phyloP scores from a whole-genome alignment of 2,113 vertebrate species.

The Melanerpes formicivorus region DNA sequence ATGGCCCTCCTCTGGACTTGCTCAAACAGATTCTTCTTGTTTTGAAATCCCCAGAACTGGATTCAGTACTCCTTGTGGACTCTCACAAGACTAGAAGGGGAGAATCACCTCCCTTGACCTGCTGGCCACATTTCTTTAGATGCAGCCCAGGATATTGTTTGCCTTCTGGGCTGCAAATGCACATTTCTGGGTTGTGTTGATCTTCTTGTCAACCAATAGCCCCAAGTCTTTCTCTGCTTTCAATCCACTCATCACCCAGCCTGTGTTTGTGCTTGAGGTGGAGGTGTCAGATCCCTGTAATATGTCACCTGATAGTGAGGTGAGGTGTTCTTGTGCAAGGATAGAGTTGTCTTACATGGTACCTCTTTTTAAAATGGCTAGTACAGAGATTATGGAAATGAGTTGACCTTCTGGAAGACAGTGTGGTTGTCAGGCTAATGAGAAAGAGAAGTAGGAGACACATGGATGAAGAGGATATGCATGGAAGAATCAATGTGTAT shows the following conservation, averaged over 20 bases:
- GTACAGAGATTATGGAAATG: background rate
- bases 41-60: too few relatives aligned
- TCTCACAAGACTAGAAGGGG: too few relatives aligned
- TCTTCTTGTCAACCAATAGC: too few relatives aligned
- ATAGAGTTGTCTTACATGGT: background rate
- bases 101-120: too few relatives aligned
- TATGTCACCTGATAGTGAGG: fast-evolving
- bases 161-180: background rate
- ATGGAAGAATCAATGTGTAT: background rate
- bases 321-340: fast-evolving
- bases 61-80: too few relatives aligned
- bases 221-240: too few relatives aligned
- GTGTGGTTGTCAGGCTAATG: background rate
- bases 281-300: background rate
- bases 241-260: too few relatives aligned
- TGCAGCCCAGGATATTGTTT: background rate
- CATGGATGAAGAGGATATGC: background rate
- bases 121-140: too few relatives aligned
- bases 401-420: background rate
- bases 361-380: background rate
- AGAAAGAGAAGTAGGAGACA: background rate
- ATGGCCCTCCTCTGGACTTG: too few relatives aligned
- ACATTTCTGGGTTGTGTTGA: too few relatives aligned
- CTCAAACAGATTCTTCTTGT: too few relatives aligned
- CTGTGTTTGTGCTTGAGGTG: too few relatives aligned